These are phyloP conservation scores for Calosoma granatense DNA, from an alignment of 1,140 invertebrate genomes.

Conservation along the genomic window DNA sequence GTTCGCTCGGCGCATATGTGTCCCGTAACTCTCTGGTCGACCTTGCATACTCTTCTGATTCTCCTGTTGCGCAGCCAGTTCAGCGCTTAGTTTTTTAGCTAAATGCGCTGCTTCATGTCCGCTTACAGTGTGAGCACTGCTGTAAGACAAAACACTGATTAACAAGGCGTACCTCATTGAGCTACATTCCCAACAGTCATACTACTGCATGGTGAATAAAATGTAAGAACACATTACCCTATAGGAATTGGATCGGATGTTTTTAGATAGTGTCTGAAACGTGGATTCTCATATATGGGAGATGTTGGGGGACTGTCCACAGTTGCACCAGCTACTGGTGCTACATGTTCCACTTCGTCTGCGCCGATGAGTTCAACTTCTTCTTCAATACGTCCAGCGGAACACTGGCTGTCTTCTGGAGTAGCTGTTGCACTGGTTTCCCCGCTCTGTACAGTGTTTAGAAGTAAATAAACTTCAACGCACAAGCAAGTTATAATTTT, in stretches of 20 bases:
- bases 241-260: slow-evolving; percentile 59
- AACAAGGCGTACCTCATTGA: too few relatives aligned
- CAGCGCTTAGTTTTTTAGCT: slow-evolving; percentile 59
- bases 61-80: slow-evolving; percentile 48
- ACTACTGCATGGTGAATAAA: slow-evolving; percentile 5
- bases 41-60: slow-evolving; percentile 37
- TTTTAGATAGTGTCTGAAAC: slow-evolving; percentile 33
- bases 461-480: slow-evolving; percentile 1
- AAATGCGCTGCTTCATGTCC: slow-evolving; percentile 67
- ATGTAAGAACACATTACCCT: slow-evolving; percentile 35
- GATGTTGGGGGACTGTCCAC: slow-evolving; percentile 26
- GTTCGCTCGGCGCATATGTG: slow-evolving; percentile 30
- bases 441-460: slow-evolving; percentile 17
- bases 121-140: slow-evolving; percentile 56
- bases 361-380: slow-evolving; percentile 39
- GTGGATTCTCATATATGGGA: slow-evolving; percentile 27
- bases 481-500: too few relatives aligned
- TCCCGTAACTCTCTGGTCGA: slow-evolving; percentile 29
- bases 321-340: slow-evolving; percentile 3
- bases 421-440: slow-evolving; percentile 27
- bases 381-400: slow-evolving; percentile 52
- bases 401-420: slow-evolving; percentile 37
- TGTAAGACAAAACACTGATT: too few relatives aligned
- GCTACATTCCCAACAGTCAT: too few relatives aligned
- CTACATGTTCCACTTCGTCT: slow-evolving; percentile 6